A percentile compares a stretch with the other conserved stretches of the same genome.
Conservation (phyloP, 2,888 invertebrate genomes). For the Sinotaia quadrata region DNA sequence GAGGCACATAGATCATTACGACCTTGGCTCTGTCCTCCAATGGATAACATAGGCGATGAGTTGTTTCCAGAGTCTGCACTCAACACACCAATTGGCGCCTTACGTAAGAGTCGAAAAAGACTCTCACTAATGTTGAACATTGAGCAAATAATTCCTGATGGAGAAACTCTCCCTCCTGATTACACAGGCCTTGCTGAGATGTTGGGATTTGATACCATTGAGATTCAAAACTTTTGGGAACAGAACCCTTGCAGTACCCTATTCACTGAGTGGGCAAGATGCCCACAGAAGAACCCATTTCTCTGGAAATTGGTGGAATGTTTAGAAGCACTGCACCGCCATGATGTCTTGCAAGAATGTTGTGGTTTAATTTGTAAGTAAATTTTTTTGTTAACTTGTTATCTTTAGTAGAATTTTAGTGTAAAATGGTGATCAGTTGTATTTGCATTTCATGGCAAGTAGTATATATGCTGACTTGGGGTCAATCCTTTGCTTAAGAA, state of each 20-base stretch:
- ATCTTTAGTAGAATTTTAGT: too few relatives aligned
- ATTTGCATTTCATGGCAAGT: not conserved
- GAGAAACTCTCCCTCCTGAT: not conserved
- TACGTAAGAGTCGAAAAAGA: slow-evolving; percentile 12
- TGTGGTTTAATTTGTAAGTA: slow-evolving; percentile 15
- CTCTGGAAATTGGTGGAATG: slow-evolving; percentile 7
- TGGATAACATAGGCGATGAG: slow-evolving; percentile 3
- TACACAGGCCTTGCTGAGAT: slow-evolving; percentile 22
- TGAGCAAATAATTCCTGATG: not conserved
- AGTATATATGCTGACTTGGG: too few relatives aligned
- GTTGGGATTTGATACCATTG: slow-evolving; percentile 22
- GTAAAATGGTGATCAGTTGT: not conserved
- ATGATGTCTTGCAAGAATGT: slow-evolving; percentile 11
- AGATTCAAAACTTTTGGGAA: slow-evolving; percentile 24
- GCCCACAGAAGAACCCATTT: not conserved
- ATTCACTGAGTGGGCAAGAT: slow-evolving; percentile 1
- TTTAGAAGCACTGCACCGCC: not conserved
- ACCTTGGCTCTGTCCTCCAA: too few relatives aligned
- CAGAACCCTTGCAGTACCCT: slow-evolving; percentile 9
- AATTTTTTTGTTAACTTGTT: too few relatives aligned
- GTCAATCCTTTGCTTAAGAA: too few relatives aligned
- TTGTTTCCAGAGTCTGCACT: slow-evolving; percentile 7
- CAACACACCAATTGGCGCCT: slow-evolving; percentile 7
- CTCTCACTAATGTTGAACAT: slow-evolving; percentile 16
- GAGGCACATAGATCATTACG: too few relatives aligned